Evolutionary conservation across 2,797 vertebrate genomes (phyloP).

Genomic region (Tenualosa thibaudeaui): DNA sequence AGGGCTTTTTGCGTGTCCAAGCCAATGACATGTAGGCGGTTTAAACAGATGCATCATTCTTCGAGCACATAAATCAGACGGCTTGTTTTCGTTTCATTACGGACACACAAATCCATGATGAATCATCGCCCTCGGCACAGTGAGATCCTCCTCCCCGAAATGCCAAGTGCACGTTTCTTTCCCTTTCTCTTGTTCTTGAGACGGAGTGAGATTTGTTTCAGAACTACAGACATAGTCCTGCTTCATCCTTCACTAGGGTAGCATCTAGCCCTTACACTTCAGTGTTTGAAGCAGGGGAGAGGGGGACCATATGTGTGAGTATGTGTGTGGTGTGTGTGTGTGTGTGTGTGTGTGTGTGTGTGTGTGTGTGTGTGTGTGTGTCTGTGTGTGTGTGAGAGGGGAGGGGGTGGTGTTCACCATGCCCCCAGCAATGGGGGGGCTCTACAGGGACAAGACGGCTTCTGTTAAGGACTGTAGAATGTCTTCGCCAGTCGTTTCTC

Average conservation of each 20-base stretch:
- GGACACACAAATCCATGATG: neutral
- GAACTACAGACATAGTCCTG: neutral
- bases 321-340: too few species aligned
- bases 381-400: too few species aligned
- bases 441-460: too few species aligned
- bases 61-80: slow-evolving; percentile 48
- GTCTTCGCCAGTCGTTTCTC: too few species aligned
- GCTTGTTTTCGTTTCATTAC: slow-evolving; percentile 4
- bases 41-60: slow-evolving; percentile 49
- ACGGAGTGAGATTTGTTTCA: neutral
- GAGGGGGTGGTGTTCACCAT: too few species aligned
- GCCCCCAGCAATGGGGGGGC: too few species aligned
- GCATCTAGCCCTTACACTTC: too few species aligned
- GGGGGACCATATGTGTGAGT: too few species aligned
- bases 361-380: too few species aligned
- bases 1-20: slow-evolving; percentile 34
- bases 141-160: neutral
- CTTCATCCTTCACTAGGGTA: neutral
- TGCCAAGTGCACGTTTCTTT: slow-evolving; percentile 22
- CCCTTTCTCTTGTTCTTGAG: neutral
- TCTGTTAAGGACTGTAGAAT: too few species aligned
- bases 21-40: slow-evolving; percentile 40
- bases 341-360: too few species aligned
- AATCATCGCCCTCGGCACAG: neutral
- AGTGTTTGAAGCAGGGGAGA: too few species aligned